Percentiles rank a stretch among this genome's conserved stretches.
phyloP scores from a whole-genome alignment of 2,888 invertebrate species.

The Ectemnius lituratus region DNA sequence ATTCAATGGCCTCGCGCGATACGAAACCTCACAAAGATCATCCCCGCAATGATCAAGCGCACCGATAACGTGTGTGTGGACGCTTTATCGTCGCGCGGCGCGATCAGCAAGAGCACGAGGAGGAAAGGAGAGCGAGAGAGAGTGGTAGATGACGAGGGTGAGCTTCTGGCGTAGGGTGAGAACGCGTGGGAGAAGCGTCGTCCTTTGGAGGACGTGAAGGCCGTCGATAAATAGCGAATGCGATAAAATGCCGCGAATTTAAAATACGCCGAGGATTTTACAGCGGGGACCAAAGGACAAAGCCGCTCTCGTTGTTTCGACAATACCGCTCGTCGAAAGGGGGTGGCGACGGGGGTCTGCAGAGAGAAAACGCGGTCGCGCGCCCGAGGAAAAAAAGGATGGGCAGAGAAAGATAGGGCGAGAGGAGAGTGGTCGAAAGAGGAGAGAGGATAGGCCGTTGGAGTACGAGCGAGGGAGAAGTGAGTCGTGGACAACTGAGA shows the following conservation, averaged over 20 bases:
- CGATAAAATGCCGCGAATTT: slow-evolving; percentile 67
- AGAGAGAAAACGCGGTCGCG: slow-evolving; percentile 51
- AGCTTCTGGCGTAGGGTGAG: slow-evolving; percentile 15
- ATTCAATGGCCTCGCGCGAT: no score
- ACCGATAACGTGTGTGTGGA: slow-evolving; percentile 43
- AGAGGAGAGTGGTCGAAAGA: slow-evolving; percentile 11
- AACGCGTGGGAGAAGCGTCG: slow-evolving; percentile 46
- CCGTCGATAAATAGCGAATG: slow-evolving; percentile 67
- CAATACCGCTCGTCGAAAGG: slow-evolving; percentile 65
- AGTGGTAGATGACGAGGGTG: neutral
- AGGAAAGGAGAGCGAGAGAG: neutral
- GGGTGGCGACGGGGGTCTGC: slow-evolving; percentile 57
- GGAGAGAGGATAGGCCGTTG: slow-evolving; percentile 30
- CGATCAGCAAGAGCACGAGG: neutral
- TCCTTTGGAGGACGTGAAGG: slow-evolving; percentile 61
- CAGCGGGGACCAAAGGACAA: slow-evolving; percentile 66
- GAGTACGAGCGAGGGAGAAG: slow-evolving; percentile 41
- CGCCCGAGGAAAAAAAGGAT: slow-evolving; percentile 30
- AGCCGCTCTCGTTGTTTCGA: slow-evolving; percentile 68
- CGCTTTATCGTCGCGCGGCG: slow-evolving; percentile 45
- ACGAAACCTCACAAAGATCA: slow-evolving; percentile 48
- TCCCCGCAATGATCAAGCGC: slow-evolving; percentile 49
- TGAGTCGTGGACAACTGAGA: slow-evolving; percentile 11
- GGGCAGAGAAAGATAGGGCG: neutral
- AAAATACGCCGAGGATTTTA: slow-evolving; percentile 66